phyloP scores from a whole-genome alignment of 2,888 invertebrate species.

The Pachliopta kotzebuea region DNA sequence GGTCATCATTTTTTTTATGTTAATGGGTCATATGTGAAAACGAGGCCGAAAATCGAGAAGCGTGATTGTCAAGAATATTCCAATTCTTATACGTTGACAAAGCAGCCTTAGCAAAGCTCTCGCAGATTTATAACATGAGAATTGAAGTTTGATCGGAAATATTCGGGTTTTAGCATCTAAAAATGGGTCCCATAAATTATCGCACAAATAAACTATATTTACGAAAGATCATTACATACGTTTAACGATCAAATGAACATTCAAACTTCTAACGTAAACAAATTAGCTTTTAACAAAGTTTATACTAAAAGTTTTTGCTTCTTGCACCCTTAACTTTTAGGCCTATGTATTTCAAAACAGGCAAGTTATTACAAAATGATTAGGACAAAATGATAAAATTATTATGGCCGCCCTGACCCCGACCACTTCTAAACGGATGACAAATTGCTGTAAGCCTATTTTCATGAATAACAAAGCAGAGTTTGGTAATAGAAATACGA shows the following conservation, averaged over 20 bases:
- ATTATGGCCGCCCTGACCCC: conserved; percentile 15
- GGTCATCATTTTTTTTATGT: no score
- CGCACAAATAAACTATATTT: no score
- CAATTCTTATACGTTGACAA: no score
- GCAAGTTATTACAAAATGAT: conserved; percentile 20
- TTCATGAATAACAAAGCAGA: conserved; percentile 29
- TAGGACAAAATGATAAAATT: conserved; percentile 21
- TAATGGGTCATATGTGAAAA: no score
- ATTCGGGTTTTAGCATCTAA: no score
- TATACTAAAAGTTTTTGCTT: background rate
- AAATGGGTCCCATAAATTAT: no score
- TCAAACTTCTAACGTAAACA: background rate
- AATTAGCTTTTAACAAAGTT: background rate
- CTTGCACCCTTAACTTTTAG: conserved; percentile 2
- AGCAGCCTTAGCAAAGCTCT: no score
- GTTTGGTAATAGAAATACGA: conserved; percentile 20
- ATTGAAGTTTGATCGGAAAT: no score
- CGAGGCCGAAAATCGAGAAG: no score
- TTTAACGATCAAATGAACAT: background rate
- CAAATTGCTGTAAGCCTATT: conserved; percentile 23
- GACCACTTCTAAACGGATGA: conserved; percentile 17
- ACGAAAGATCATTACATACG: background rate
- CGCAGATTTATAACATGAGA: no score
- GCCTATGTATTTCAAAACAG: background rate
- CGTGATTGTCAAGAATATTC: no score